Evolutionary conservation across 2,888 invertebrate genomes (phyloP).

Genomic region (Nemapogon koenigi): DNA sequence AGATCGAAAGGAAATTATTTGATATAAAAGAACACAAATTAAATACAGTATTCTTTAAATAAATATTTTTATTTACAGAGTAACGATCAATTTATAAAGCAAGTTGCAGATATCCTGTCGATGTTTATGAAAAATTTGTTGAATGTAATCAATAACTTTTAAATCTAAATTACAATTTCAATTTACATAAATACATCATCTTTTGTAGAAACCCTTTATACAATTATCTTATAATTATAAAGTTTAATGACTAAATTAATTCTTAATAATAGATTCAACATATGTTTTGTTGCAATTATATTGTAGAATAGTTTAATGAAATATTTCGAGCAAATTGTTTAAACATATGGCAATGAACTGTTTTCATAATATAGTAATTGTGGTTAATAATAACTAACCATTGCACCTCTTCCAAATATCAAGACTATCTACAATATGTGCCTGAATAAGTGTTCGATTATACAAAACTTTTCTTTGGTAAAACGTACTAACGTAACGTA

Average conservation of each 20-base stretch:
- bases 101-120: conserved; percentile 35
- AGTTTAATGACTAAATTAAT: conserved; percentile 21
- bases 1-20: too few relatives aligned
- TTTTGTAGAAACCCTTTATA: conserved; percentile 44
- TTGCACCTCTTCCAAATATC: conserved; percentile 51
- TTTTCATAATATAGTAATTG: background rate
- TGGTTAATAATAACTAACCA: conserved; percentile 33
- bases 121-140: conserved; percentile 46
- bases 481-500: conserved; percentile 34
- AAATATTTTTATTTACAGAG: conserved; percentile 64
- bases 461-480: conserved; percentile 55
- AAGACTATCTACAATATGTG: conserved; percentile 24
- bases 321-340: background rate
- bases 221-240: conserved; percentile 16
- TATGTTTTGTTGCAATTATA: background rate
- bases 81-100: conserved; percentile 47
- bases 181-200: conserved; percentile 53
- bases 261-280: conserved; percentile 18
- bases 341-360: background rate
- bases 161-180: conserved; percentile 28
- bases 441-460: too few relatives aligned
- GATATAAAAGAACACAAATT: conserved; percentile 21
- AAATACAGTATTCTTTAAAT: conserved; percentile 52
- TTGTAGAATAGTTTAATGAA: background rate
- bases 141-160: too few relatives aligned